Base-by-base conservation (phyloP, 2,113 vertebrate genomes). In the Microtus ochrogaster region DNA sequence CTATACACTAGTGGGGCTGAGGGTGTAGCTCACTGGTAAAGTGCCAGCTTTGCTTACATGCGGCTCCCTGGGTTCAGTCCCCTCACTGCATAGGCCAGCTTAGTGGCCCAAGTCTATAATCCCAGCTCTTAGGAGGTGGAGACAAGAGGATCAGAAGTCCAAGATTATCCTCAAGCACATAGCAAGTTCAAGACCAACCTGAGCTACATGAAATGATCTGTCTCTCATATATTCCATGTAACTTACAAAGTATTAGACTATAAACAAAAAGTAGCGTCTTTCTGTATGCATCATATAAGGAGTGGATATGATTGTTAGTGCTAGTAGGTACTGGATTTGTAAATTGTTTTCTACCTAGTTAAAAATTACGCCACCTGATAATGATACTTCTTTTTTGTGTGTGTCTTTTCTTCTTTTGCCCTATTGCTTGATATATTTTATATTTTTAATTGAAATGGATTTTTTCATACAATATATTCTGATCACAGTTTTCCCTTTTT, bases 361-460 rank as follows among this genome's bases (percentile, higher is more conserved):
- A 94, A 97, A 97, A 97, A 78, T 68, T 92, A 44, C 14, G 28
- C 87, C 12, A 30, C 61, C 61, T 92, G 13, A 28, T 96, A 76
- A 52, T 91, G 13, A 28, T 96, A 76, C 19, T 90, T 72, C 13
- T 21, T 73, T 94, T 81, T 36, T 55, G 58, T 58, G 19, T 19
- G 55, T 61, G 24, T 61, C 13, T 41, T 63, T 58, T 39, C 1
- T 63, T 63, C 5, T 58, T 82, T 61, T 82, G 33, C 61, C 12
- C 52, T 83, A 3, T 13, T 24, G 24, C 21, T 58, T 81, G 36
- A 83, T 41, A 61, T 61, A 63, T 55, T 78, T 78, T 78, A 49
- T 33, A 19, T 81, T 81, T 58, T 82, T 39, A 39, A 82, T 61
- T 82, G 36, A 83, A 83, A 61, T 83, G 39, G 12, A 39, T 58